Evolutionary conservation across 2,888 invertebrate species (phyloP).

Genomic region (Andrena bicolor): DNA sequence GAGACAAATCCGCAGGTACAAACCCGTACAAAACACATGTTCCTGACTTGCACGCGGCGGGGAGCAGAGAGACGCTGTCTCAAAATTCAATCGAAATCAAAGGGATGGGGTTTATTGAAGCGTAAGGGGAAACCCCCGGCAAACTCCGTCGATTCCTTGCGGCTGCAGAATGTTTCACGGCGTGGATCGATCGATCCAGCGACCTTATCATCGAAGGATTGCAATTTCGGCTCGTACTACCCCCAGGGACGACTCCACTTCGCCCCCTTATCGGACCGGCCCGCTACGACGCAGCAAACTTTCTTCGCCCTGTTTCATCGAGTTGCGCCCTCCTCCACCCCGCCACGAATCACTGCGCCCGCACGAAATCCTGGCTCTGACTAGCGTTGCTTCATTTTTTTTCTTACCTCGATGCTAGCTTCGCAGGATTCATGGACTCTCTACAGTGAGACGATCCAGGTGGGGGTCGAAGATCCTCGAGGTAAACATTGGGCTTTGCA

Average conservation of each 20-base stretch:
- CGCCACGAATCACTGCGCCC: constrained; percentile 39
- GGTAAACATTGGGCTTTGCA: not conserved
- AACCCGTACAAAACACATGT: constrained; percentile 34
- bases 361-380: constrained; percentile 24
- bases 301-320: constrained; percentile 9
- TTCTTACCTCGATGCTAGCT: not conserved
- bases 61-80: constrained; percentile 44
- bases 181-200: constrained; percentile 65
- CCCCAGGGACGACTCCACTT: constrained; percentile 58
- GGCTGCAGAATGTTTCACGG: constrained; percentile 67
- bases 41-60: constrained; percentile 17
- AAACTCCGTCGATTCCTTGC: constrained; percentile 60
- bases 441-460: not conserved
- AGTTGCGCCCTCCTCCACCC: not conserved
- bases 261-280: constrained; percentile 58
- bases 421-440: constrained; percentile 17
- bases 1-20: constrained; percentile 24
- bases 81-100: constrained; percentile 74
- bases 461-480: not conserved
- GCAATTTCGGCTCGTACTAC: constrained; percentile 72
- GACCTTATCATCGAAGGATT: constrained; percentile 73
- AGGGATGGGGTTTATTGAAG: constrained; percentile 69
- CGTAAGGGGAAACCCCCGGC: constrained; percentile 59
- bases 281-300: constrained; percentile 27
- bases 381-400: constrained; percentile 4